A percentile compares a stretch with the other conserved stretches of the same genome.
Conservation (phyloP, 1,140 invertebrate species). For the Agrilus planipennis region DNA sequence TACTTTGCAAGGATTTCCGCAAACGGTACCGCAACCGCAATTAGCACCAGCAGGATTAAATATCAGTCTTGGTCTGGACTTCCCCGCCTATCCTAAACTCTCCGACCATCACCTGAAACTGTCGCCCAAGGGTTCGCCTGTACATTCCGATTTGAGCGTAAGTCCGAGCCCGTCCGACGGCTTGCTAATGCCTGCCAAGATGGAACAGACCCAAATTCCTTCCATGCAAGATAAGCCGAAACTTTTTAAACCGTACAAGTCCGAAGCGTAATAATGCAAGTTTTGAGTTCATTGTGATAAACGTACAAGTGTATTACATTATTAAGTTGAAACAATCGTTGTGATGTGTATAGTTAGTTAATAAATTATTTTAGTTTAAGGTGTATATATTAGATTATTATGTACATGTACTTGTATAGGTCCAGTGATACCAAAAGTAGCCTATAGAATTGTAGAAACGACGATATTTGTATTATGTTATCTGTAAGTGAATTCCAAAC, state of each 20-base stretch:
- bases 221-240: slow-evolving; percentile 42
- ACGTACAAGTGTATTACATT: background rate
- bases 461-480: too few relatives aligned
- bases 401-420: too few relatives aligned
- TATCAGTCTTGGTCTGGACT: slow-evolving; percentile 27
- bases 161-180: slow-evolving; percentile 26
- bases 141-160: slow-evolving; percentile 25
- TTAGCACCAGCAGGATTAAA: slow-evolving; percentile 18
- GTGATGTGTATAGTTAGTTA: background rate
- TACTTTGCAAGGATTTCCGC: slow-evolving; percentile 10
- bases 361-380: background rate
- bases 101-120: slow-evolving; percentile 14
- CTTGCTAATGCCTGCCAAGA: slow-evolving; percentile 25
- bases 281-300: background rate
- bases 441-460: too few relatives aligned
- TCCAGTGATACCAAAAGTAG: too few relatives aligned
- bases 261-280: slow-evolving; percentile 38
- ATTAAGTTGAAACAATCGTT: background rate
- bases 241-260: slow-evolving; percentile 57
- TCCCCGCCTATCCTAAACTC: slow-evolving; percentile 15
- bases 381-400: background rate
- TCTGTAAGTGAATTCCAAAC: too few relatives aligned
- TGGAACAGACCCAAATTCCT: slow-evolving; percentile 26
- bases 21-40: slow-evolving; percentile 12
- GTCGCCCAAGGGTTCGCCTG: slow-evolving; percentile 23